Percentiles rank a stretch among this genome's conserved stretches.
phyloP scores from a whole-genome alignment of 2,113 vertebrate genomes.

The Gobio gobio region DNA sequence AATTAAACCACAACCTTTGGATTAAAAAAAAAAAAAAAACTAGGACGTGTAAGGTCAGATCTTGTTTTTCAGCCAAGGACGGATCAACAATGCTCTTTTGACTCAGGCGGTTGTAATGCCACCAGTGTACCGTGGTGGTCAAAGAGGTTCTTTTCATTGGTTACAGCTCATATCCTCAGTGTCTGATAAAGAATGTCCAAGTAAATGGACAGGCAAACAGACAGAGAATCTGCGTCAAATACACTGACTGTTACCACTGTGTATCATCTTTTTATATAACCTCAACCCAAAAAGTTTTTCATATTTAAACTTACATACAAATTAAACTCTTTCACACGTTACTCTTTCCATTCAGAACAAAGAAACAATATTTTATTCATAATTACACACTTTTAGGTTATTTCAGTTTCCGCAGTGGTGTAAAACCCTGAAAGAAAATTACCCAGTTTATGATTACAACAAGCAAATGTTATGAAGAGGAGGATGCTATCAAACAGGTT shows the following conservation, averaged over 20 bases:
- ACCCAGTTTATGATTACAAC: neutral
- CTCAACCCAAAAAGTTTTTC: too few relatives aligned
- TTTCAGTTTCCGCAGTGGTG: neutral
- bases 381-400: neutral
- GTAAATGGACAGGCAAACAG: neutral
- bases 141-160: constrained; percentile 1
- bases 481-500: neutral
- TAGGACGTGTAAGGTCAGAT: neutral
- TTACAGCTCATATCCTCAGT: neutral
- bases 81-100: constrained; percentile 6
- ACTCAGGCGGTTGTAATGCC: neutral
- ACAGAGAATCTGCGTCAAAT: neutral
- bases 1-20: neutral
- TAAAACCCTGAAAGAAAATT: neutral
- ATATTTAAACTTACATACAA: too few relatives aligned
- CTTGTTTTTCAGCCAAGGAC: neutral
- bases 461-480: neutral
- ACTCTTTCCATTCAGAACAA: neutral
- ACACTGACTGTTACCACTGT: neutral
- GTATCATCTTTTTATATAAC: neutral
- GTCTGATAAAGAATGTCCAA: neutral
- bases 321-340: too few relatives aligned
- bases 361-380: neutral
- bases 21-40: neutral
- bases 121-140: neutral